Percentiles rank a stretch among this genome's conserved stretches.
These are phyloP conservation scores for Pseudomyrmex gracilis DNA, from an alignment of 1,140 invertebrate genomes.

Conservation along the genomic window DNA sequence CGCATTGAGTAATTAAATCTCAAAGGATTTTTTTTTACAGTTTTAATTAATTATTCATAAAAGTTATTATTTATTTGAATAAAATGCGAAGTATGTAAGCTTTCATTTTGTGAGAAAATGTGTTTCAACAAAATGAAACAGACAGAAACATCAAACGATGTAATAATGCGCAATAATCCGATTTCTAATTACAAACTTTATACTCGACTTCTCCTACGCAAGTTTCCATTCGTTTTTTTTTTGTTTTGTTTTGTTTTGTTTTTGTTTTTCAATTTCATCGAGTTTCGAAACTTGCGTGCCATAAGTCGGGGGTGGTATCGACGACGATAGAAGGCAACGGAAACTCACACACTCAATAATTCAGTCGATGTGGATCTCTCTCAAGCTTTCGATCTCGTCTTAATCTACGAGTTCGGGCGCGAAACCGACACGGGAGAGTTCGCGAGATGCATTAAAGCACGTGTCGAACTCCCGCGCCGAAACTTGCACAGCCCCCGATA, in stretches of 20 bases:
- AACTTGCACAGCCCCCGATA: slow-evolving; percentile 22
- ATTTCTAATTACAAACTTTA: too few relatives aligned
- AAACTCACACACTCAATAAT: slow-evolving; percentile 38
- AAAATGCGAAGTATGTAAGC: too few relatives aligned
- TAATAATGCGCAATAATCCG: too few relatives aligned
- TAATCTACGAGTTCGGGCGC: slow-evolving; percentile 39
- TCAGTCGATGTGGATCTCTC: slow-evolving; percentile 48
- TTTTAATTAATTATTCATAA: too few relatives aligned
- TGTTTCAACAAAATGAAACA: too few relatives aligned
- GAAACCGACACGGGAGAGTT: slow-evolving; percentile 37
- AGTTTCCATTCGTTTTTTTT: too few relatives aligned
- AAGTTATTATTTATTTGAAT: too few relatives aligned
- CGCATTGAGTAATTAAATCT: background rate
- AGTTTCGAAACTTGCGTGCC: slow-evolving; percentile 15
- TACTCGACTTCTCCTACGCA: too few relatives aligned
- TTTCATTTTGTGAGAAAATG: too few relatives aligned
- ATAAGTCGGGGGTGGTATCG: background rate
- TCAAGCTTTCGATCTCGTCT: slow-evolving; percentile 51
- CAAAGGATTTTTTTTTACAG: too few relatives aligned
- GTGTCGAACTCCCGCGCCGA: slow-evolving; percentile 26
- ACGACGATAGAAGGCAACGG: slow-evolving; percentile 25
- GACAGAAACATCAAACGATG: too few relatives aligned
- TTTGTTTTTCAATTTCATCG: slow-evolving; percentile 29
- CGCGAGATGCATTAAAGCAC: slow-evolving; percentile 56
- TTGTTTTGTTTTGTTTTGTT: too few relatives aligned